Conservation (phyloP, 2,113 vertebrate genomes). For the Marmota monax region DNA sequence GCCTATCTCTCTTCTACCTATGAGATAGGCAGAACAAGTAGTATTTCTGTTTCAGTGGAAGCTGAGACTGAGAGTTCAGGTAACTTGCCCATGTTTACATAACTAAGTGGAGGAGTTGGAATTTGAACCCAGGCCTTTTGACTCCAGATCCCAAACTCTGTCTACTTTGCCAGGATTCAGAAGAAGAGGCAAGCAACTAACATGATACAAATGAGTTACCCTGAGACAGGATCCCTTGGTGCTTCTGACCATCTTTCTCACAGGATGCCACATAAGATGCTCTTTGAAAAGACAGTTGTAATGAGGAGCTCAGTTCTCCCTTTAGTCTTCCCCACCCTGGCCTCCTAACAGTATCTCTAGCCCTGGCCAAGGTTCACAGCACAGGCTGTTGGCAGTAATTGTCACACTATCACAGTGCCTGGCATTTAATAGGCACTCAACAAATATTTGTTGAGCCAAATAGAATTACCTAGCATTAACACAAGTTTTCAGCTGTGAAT, state of each 20-base stretch:
- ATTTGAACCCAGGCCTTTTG: neutral
- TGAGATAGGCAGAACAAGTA: neutral
- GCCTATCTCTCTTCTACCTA: neutral
- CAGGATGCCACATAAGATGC: rapidly evolving
- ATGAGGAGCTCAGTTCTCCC: neutral
- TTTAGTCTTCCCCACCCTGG: neutral
- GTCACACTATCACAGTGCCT: slow-evolving; percentile 62
- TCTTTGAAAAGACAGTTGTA: neutral
- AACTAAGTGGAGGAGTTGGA: neutral
- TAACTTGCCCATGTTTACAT: neutral
- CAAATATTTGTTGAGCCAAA: slow-evolving; percentile 66
- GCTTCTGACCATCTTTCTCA: neutral
- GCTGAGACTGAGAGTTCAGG: neutral
- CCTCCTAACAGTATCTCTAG: neutral
- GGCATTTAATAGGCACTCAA: slow-evolving; percentile 52
- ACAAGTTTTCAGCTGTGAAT: slow-evolving; percentile 42
- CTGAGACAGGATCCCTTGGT: neutral
- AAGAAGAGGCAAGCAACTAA: neutral
- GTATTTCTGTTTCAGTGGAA: neutral
- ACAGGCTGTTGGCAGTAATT: slow-evolving; percentile 61
- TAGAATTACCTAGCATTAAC: slow-evolving; percentile 62
- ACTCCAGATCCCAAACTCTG: neutral
- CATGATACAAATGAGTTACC: neutral
- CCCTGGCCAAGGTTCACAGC: slow-evolving; percentile 29
- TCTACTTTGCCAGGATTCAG: neutral